These are phyloP conservation scores for Xylota segnis DNA, from an alignment of 2,888 invertebrate genomes.

Conservation along the genomic window DNA sequence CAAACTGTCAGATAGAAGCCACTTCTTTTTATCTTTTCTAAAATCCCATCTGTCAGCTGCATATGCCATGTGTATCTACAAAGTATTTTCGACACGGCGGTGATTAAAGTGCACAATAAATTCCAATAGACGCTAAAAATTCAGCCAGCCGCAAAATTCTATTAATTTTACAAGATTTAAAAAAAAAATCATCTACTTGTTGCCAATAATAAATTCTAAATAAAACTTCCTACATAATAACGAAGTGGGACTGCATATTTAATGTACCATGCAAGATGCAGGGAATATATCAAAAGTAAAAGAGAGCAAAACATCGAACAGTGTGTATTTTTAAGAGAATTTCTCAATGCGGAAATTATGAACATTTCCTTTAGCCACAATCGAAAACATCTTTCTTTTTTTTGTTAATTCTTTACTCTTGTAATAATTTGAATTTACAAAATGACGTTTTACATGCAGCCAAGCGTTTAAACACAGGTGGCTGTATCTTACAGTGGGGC, in stretches of 20 bases:
- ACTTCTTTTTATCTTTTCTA: no score
- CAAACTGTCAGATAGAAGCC: no score
- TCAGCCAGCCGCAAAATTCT: not conserved
- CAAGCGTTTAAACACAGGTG: not conserved
- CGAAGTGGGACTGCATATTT: not conserved
- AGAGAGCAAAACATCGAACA: not conserved
- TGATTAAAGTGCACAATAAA: not conserved
- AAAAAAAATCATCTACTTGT: not conserved
- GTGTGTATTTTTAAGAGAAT: not conserved
- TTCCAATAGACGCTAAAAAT: not conserved
- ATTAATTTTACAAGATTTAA: constrained; percentile 2
- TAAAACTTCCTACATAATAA: not conserved
- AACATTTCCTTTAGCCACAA: not conserved
- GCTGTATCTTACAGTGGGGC: constrained; percentile 1
- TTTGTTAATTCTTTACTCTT: not conserved
- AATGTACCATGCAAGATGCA: not conserved
- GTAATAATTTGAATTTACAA: not conserved
- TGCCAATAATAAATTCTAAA: constrained; percentile 21
- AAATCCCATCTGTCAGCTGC: no score
- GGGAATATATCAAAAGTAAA: constrained; percentile 10
- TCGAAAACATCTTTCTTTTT: constrained; percentile 1
- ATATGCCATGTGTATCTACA: no score
- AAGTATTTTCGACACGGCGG: no score
- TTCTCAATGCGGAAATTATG: not conserved
- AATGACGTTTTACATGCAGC: not conserved